These are phyloP conservation scores for Malachius bipustulatus DNA, from an alignment of 2,888 invertebrate genomes.

Conservation along the genomic window DNA sequence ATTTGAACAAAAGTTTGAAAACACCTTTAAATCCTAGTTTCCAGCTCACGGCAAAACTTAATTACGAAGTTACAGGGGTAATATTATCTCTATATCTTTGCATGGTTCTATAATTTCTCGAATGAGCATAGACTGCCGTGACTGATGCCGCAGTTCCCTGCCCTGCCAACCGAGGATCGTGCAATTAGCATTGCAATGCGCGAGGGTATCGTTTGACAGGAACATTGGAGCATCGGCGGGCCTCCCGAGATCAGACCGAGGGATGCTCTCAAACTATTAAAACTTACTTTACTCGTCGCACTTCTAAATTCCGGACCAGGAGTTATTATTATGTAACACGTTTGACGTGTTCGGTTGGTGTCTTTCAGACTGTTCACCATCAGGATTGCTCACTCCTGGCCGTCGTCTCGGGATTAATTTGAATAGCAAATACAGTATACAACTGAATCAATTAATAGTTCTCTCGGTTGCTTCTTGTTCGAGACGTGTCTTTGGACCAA, in stretches of 20 bases:
- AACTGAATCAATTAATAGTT: not conserved
- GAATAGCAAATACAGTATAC: conserved; percentile 6
- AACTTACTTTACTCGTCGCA: conserved; percentile 26
- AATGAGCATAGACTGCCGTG: too few relatives aligned
- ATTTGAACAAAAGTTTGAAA: too few relatives aligned
- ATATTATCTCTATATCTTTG: too few relatives aligned
- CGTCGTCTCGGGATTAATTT: conserved; percentile 10
- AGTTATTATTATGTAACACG: conserved; percentile 16
- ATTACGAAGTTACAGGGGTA: too few relatives aligned
- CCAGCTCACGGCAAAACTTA: too few relatives aligned
- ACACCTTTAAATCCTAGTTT: too few relatives aligned
- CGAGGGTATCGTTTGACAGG: conserved; percentile 27
- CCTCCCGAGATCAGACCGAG: conserved; percentile 25
- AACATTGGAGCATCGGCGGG: conserved; percentile 25
- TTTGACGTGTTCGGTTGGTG: conserved; percentile 15
- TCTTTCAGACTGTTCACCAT: conserved; percentile 15
- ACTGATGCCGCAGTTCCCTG: too few relatives aligned
- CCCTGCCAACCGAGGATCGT: conserved; percentile 25
- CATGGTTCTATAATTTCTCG: too few relatives aligned
- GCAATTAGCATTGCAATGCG: conserved; percentile 31
- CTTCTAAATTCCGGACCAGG: conserved; percentile 15
- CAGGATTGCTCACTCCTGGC: not conserved
- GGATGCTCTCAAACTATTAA: conserved; percentile 25
- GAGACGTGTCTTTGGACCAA: too few relatives aligned
- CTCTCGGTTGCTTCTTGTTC: too few relatives aligned